These are phyloP conservation scores for Helleia helle DNA, from an alignment of 2,888 invertebrate species.

Conservation along the genomic window DNA sequence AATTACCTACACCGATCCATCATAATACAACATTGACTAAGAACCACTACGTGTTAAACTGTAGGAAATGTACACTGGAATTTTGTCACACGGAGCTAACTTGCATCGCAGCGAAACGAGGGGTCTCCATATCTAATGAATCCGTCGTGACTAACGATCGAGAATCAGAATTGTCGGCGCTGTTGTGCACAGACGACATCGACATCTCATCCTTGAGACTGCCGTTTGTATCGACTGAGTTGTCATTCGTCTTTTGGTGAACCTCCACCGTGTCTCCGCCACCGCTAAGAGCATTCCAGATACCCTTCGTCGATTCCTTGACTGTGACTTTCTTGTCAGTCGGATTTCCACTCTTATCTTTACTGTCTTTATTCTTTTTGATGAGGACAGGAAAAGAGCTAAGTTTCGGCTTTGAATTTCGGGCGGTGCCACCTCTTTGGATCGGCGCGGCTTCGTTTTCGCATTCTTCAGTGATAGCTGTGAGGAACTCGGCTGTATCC, in stretches of 20 bases:
- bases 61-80: background rate
- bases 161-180: conserved; percentile 56
- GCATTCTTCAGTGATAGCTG: conserved; percentile 81
- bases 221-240: conserved; percentile 51
- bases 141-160: conserved; percentile 67
- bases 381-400: conserved; percentile 76
- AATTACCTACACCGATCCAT: conserved; percentile 4
- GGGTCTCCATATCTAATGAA: conserved; percentile 63
- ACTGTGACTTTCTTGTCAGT: conserved; percentile 59
- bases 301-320: conserved; percentile 63
- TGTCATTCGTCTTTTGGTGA: conserved; percentile 57
- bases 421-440: conserved; percentile 62
- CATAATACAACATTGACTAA: background rate
- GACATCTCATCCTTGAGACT: conserved; percentile 66
- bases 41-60: background rate
- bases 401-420: conserved; percentile 76
- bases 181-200: conserved; percentile 51
- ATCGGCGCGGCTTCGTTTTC: conserved; percentile 67
- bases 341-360: conserved; percentile 50
- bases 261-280: conserved; percentile 63
- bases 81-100: conserved; percentile 70
- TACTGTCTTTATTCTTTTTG: conserved; percentile 74
- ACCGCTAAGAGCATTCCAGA: conserved; percentile 58
- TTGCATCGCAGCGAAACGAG: conserved; percentile 72
- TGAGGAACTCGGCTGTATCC: conserved; percentile 73